Evolutionary conservation across 2,113 vertebrate species (phyloP), one percentile per base, ranked within the genome.

Genomic region (Sciurus niger): DNA sequence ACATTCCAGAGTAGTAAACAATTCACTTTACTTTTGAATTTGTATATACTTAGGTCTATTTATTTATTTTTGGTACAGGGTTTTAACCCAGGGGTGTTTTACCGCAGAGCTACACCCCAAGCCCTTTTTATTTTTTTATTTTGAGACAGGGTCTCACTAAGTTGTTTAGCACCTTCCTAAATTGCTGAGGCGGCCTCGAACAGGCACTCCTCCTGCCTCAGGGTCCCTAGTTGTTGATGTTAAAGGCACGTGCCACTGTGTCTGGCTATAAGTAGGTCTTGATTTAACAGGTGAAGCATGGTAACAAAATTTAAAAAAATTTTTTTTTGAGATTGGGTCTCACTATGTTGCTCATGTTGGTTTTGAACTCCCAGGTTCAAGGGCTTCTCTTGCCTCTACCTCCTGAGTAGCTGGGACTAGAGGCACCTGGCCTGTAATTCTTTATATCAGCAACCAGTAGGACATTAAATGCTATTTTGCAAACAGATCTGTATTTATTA

Each of bases 401-500:
- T 63, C 60, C 60, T 28, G 9, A 63, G 60, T 63, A 63, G 60
- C 9, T 25, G 60, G 24, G 24, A 63, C 60, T 63, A 63, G 3
- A 63, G 60, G 8, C 4, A 34, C 24, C 13, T 60, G 55, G 24
- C 25, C 40, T 82, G 58, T 82, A 37, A 9, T 40, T 72, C 46
- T 63, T 84, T 51, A 48, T 43, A 53, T 20, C 46, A 14, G 43
- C 34, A 73, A 34, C 60, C 8, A 28, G 17, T 20, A 22, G n/a
- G 53, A 14, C 0, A 8, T 17, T 18, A 51, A 32, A 78, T 53
- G 37, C 18, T 87, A 34, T 83, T 77, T 72, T 78, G 46, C 37
- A 65, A 93, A 80, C 32, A 65, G 63, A 72, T 73, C 40, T 76
- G 8, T 94, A 87, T 88, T 94, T 51, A 72, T 83, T 55, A 88